phyloP scores from a whole-genome alignment of 2,113 vertebrate species.

The Lagopus muta region DNA sequence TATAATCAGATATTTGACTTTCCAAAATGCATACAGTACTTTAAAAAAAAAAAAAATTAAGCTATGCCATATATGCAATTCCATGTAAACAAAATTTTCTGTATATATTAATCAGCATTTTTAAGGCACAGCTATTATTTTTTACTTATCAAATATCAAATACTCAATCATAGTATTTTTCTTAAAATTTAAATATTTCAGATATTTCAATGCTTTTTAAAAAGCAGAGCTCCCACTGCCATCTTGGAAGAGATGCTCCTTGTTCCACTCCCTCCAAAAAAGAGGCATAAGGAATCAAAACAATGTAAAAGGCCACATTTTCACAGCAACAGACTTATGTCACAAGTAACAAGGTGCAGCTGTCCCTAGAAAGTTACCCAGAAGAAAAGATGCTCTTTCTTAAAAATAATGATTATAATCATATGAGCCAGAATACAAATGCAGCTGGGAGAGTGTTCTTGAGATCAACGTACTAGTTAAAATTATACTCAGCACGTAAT shows the following conservation, averaged over 20 bases:
- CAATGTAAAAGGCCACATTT: neutral
- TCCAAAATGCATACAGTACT: neutral
- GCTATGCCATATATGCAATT: neutral
- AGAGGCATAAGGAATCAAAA: neutral
- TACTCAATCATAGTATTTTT: neutral
- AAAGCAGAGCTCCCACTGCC: neutral
- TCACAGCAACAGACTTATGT: neutral
- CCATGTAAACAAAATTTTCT: neutral
- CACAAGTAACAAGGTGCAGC: neutral
- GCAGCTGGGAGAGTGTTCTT: neutral
- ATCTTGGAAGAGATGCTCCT: neutral
- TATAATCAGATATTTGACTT: neutral
- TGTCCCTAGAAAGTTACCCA: neutral
- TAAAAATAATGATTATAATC: neutral
- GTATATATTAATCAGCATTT: neutral
- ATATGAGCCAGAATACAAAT: neutral
- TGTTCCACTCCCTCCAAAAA: rapidly evolving
- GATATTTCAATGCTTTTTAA: neutral
- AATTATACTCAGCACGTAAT: neutral
- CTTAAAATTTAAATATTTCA: neutral
- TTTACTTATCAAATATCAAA: neutral
- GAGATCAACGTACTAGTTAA: neutral
- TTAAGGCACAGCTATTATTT: neutral
- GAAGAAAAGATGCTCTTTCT: neutral
- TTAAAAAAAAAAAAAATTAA: neutral